Conservation (phyloP, 1,140 invertebrate species). For the Wasmannia auropunctata region DNA sequence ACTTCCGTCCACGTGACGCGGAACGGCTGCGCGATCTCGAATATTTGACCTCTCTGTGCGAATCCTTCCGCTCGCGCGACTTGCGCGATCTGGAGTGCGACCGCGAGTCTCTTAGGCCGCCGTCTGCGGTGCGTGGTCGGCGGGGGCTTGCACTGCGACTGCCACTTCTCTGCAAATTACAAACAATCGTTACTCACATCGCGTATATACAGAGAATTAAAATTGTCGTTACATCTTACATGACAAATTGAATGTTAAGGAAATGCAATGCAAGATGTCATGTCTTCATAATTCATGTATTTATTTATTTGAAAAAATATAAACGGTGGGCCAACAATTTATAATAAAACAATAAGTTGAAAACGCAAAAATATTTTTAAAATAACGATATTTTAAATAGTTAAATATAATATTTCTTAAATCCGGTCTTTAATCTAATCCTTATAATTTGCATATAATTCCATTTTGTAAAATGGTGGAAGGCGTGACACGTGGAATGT, state of each 20-base stretch:
- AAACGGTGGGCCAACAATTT: too few species aligned
- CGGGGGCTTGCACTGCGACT: slow-evolving; percentile 81
- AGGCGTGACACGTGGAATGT: too few species aligned
- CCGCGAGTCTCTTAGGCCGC: slow-evolving; percentile 78
- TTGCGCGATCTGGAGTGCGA: slow-evolving; percentile 82
- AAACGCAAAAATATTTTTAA: background rate
- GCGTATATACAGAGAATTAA: background rate
- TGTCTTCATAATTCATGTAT: too few species aligned
- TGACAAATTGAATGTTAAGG: background rate
- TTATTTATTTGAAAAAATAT: too few species aligned
- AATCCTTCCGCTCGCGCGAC: slow-evolving; percentile 78
- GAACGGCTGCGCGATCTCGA: slow-evolving; percentile 82
- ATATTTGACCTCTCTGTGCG: slow-evolving; percentile 80
- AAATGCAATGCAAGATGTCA: too few species aligned
- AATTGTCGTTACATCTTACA: background rate
- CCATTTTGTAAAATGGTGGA: too few species aligned
- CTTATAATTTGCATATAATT: background rate
- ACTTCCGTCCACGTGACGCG: slow-evolving; percentile 78
- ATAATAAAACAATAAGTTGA: too few species aligned
- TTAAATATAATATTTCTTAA: background rate
- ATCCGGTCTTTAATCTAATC: background rate
- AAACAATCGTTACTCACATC: background rate
- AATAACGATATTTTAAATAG: background rate
- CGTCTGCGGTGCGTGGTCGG: slow-evolving; percentile 73
- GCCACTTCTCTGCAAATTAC: slow-evolving; percentile 75